These are phyloP conservation scores for Tenthredo scrophulariae DNA, from an alignment of 2,888 invertebrate genomes.

Conservation along the genomic window DNA sequence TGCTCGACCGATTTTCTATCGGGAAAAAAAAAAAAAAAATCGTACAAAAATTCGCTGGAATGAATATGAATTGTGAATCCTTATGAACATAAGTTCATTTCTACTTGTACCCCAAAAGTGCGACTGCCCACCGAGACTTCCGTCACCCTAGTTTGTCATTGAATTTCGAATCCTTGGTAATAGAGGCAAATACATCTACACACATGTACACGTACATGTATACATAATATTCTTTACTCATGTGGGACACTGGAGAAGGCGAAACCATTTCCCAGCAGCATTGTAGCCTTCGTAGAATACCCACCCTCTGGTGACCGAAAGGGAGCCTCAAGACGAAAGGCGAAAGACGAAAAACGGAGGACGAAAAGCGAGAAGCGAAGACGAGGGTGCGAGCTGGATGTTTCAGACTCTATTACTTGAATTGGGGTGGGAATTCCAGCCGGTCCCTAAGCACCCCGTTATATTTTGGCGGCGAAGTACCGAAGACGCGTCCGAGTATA, in stretches of 20 bases:
- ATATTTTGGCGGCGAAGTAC: slow-evolving; percentile 66
- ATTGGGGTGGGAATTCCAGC: slow-evolving; percentile 74
- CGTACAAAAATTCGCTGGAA: no score
- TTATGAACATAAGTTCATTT: not conserved
- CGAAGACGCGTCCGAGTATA: slow-evolving; percentile 33
- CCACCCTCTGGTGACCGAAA: slow-evolving; percentile 25
- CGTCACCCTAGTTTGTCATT: not conserved
- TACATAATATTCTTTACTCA: not conserved
- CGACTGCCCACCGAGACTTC: not conserved
- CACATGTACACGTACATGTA: no score
- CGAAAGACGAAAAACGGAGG: slow-evolving; percentile 14
- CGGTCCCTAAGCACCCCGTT: slow-evolving; percentile 72
- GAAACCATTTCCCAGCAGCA: not conserved
- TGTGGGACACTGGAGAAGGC: not conserved
- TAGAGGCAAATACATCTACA: not conserved
- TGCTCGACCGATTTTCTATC: no score
- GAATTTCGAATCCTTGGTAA: not conserved
- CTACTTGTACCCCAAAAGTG: not conserved
- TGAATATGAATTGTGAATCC: no score
- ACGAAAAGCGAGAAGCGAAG: slow-evolving; percentile 37
- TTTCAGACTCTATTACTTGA: slow-evolving; percentile 76
- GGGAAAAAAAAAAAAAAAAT: no score
- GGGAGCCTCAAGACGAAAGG: not conserved
- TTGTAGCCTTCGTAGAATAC: not conserved
- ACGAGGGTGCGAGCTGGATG: slow-evolving; percentile 66